Conservation (phyloP, 2,888 invertebrate species). For the Barypeithes pellucidus region DNA sequence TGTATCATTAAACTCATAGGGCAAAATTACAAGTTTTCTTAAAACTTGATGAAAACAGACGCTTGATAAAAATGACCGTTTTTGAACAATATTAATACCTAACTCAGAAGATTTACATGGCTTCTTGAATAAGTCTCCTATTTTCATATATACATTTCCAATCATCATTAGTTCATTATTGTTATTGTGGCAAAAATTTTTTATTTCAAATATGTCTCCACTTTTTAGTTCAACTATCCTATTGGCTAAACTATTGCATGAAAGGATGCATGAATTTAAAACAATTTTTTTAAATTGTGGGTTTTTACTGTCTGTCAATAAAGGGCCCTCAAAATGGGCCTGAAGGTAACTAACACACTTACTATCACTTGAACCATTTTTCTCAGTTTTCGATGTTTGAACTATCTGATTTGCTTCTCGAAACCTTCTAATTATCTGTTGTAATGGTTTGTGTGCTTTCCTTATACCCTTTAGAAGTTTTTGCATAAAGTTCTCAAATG, state of each 20-base stretch:
- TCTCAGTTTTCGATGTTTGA: neutral
- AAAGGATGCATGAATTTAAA: slow-evolving; percentile 30
- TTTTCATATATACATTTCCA: slow-evolving; percentile 37
- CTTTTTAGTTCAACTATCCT: slow-evolving; percentile 43
- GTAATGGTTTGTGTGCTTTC: slow-evolving; percentile 45
- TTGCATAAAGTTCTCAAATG: slow-evolving; percentile 45
- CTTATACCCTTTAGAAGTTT: slow-evolving; percentile 32
- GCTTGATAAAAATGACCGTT: slow-evolving; percentile 10
- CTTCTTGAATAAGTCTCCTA: slow-evolving; percentile 43
- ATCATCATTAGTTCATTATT: slow-evolving; percentile 40
- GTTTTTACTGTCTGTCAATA: slow-evolving; percentile 33
- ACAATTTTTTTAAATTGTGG: slow-evolving; percentile 47
- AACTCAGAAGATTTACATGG: slow-evolving; percentile 44
- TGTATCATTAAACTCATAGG: slow-evolving; percentile 33
- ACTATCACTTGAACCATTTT: slow-evolving; percentile 20
- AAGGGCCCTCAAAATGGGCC: slow-evolving; percentile 37
- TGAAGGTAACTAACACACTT: slow-evolving; percentile 26
- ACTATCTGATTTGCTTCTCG: slow-evolving; percentile 44
- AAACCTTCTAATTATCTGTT: slow-evolving; percentile 40
- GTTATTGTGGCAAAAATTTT: slow-evolving; percentile 43
- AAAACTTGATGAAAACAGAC: slow-evolving; percentile 13
- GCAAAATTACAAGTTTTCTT: slow-evolving; percentile 41
- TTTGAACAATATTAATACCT: slow-evolving; percentile 38
- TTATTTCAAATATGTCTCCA: slow-evolving; percentile 45
- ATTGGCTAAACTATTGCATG: slow-evolving; percentile 45